Evolutionary conservation across 1,140 invertebrate genomes (phyloP).

Genomic region (Drosophila rhopaloa): DNA sequence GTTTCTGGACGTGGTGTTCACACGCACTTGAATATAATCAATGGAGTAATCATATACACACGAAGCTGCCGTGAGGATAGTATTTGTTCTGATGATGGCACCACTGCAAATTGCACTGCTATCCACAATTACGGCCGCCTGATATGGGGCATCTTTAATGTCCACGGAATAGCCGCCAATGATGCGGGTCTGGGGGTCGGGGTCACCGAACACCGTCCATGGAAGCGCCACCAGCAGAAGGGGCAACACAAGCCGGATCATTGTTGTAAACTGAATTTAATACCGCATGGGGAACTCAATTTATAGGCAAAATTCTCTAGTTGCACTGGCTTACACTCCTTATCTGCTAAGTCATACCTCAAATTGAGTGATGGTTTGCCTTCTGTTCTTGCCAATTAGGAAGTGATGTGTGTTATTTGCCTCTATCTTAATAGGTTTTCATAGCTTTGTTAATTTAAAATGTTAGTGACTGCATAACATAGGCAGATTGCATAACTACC

Average conservation of each 20-base stretch:
- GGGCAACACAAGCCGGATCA: neutral
- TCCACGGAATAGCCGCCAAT: constrained; percentile 12
- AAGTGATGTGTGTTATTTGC: neutral
- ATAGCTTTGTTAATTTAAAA: neutral
- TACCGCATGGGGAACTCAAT: neutral
- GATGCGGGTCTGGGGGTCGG: neutral
- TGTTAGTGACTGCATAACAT: neutral
- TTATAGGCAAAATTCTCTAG: neutral
- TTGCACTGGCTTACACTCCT: neutral
- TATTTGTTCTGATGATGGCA: constrained; percentile 7
- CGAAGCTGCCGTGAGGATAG: constrained; percentile 14
- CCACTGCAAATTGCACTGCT: constrained; percentile 16
- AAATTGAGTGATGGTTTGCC: neutral
- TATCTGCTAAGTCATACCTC: constrained; percentile 17
- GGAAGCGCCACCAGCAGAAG: constrained; percentile 5
- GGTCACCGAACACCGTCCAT: neutral
- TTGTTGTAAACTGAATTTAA: constrained; percentile 2
- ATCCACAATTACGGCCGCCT: constrained; percentile 18
- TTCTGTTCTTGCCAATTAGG: constrained; percentile 1
- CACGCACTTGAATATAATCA: constrained; percentile 10
- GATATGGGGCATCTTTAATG: constrained; percentile 13
- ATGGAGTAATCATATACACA: constrained; percentile 11
- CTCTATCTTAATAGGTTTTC: neutral
- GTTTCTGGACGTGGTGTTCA: constrained; percentile 6
- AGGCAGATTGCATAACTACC: neutral